Percentiles rank a stretch among this genome's conserved stretches.
phyloP scores from a whole-genome alignment of 1,140 invertebrate species.

The Capitella teleta region DNA sequence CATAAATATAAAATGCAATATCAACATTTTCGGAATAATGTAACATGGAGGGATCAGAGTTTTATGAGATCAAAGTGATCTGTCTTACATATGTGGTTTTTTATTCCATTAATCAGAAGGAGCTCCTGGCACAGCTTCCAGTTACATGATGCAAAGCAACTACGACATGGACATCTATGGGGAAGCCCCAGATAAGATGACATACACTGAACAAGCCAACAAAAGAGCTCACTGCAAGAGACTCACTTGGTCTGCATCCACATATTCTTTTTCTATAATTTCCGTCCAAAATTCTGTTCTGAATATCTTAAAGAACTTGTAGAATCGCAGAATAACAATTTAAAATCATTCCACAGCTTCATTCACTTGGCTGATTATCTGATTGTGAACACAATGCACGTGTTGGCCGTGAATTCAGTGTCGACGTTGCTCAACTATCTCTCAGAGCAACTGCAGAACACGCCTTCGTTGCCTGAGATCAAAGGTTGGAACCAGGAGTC shows the following conservation, averaged over 20 bases:
- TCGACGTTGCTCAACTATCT: constrained; percentile 50
- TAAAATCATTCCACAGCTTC: constrained; percentile 47
- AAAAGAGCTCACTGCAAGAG: constrained; percentile 63
- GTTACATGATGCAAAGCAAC: constrained; percentile 32
- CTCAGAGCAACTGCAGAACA: constrained; percentile 48
- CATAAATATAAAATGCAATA: too few species aligned
- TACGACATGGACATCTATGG: constrained; percentile 45
- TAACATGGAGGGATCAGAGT: too few species aligned
- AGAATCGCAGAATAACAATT: too few species aligned
- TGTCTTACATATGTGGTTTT: not conserved
- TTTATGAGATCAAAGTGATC: not conserved
- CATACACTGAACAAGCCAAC: constrained; percentile 68
- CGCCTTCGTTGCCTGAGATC: constrained; percentile 44
- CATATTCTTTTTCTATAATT: not conserved
- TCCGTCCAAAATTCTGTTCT: too few species aligned
- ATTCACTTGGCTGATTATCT: constrained; percentile 64
- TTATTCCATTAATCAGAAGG: constrained; percentile 13
- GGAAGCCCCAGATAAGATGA: constrained; percentile 50
- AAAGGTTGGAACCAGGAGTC: constrained; percentile 43
- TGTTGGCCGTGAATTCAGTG: constrained; percentile 55
- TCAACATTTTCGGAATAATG: too few species aligned
- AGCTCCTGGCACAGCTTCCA: constrained; percentile 31
- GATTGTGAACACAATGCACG: constrained; percentile 56
- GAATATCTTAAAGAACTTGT: too few species aligned
- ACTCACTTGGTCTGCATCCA: constrained; percentile 50